These are phyloP conservation scores for Eueides isabella DNA, from an alignment of 1,140 invertebrate species.

Conservation along the genomic window DNA sequence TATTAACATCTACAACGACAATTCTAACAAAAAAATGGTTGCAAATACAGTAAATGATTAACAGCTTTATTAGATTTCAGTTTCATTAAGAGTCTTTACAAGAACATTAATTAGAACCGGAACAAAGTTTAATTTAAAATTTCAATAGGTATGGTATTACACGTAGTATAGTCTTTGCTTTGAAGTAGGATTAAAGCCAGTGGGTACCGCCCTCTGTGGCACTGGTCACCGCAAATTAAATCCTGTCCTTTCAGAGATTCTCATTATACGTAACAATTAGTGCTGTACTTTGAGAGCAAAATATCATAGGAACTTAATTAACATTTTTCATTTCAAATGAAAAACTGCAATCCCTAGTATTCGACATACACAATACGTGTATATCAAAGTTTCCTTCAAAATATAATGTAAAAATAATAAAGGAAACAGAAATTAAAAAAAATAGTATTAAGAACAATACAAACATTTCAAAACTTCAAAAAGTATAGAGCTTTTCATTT, in stretches of 20 bases:
- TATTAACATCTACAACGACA: too few relatives aligned
- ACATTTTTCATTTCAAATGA: constrained; percentile 15
- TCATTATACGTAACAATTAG: constrained; percentile 68
- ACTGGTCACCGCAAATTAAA: constrained; percentile 68
- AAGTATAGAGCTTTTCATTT: too few relatives aligned
- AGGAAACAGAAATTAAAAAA: too few relatives aligned
- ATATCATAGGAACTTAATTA: constrained; percentile 34
- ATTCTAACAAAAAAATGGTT: background rate
- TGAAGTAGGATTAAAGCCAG: constrained; percentile 74
- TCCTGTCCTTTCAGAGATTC: constrained; percentile 65
- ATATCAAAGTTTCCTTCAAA: too few relatives aligned
- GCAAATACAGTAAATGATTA: background rate
- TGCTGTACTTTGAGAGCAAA: constrained; percentile 33
- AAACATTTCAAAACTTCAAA: too few relatives aligned
- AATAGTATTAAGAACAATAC: too few relatives aligned
- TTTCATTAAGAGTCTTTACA: background rate
- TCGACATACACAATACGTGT: background rate
- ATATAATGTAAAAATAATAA: too few relatives aligned
- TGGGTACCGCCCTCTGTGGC: constrained; percentile 49
- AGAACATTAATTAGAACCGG: background rate
- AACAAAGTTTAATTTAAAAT: constrained; percentile 23
- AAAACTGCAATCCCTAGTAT: background rate
- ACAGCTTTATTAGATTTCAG: background rate
- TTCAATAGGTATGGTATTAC: constrained; percentile 27
- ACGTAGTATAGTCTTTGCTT: constrained; percentile 61